phyloP scores from a whole-genome alignment of 2,797 vertebrate species.

The Alfaro cultratus region DNA sequence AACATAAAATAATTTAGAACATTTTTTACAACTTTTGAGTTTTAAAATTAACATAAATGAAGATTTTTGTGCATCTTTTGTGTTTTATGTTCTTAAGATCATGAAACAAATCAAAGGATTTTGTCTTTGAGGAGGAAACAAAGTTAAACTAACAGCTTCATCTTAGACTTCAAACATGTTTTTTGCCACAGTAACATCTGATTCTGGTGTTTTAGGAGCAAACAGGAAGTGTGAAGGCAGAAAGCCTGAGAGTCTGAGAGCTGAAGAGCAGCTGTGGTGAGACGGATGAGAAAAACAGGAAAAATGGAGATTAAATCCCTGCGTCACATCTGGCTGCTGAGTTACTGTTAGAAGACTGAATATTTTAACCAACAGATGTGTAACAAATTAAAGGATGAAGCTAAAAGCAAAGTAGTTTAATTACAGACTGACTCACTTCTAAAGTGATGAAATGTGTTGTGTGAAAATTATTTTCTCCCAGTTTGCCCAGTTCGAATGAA shows the following conservation, averaged over 20 bases:
- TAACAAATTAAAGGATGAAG: not conserved
- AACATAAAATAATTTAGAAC: not conserved
- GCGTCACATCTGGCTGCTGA: constrained; percentile 54
- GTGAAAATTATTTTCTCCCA: not conserved
- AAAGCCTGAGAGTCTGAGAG: constrained; percentile 13
- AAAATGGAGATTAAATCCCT: constrained; percentile 63
- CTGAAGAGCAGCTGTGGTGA: constrained; percentile 53
- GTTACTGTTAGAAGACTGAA: not conserved
- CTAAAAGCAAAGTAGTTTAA: not conserved
- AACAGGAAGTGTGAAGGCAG: constrained; percentile 12
- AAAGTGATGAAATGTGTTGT: not conserved
- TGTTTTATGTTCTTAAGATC: not conserved
- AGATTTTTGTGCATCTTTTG: not conserved
- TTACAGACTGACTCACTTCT: not conserved
- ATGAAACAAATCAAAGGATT: not conserved
- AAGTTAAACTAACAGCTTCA: not conserved
- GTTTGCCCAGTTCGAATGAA: not conserved
- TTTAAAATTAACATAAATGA: not conserved
- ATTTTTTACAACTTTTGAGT: not conserved
- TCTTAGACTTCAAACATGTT: not conserved
- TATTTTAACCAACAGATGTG: not conserved
- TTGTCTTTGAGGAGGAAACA: not conserved
- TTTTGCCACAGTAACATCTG: not conserved
- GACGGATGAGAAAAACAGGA: constrained; percentile 45
- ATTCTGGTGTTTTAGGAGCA: not conserved